Percentiles rank a stretch among this genome's conserved stretches.
These are phyloP conservation scores for Aldrovandia affinis DNA, from an alignment of 2,797 vertebrate genomes.

Conservation along the genomic window DNA sequence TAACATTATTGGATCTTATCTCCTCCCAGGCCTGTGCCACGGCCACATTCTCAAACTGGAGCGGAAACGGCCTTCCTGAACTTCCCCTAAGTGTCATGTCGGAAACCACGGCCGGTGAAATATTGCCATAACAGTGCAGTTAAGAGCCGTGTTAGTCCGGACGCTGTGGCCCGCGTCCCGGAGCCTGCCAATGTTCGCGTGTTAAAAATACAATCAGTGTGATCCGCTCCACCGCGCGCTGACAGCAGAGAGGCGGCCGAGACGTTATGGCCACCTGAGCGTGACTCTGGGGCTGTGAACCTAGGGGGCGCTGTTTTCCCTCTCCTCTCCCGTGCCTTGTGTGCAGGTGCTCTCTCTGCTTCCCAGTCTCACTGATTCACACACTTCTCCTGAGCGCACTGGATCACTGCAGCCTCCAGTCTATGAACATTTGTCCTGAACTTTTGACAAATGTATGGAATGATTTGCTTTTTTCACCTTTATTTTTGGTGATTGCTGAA, in stretches of 20 bases:
- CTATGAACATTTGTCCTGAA: neutral
- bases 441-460: neutral
- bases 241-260: conserved; percentile 27
- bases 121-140: neutral
- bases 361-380: neutral
- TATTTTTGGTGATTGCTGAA: neutral
- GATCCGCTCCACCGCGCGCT: neutral
- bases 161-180: neutral
- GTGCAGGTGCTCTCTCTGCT: neutral
- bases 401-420: neutral
- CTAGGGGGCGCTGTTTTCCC: neutral
- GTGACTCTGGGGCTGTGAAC: conserved; percentile 41
- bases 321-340: neutral
- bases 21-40: neutral
- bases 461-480: neutral
- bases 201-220: neutral
- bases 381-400: neutral
- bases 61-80: neutral
- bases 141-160: neutral
- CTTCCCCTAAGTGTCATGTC: neutral
- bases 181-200: neutral
- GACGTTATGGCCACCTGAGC: conserved; percentile 43
- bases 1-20: neutral
- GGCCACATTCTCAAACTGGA: neutral
- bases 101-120: too few species aligned